A percentile compares a stretch with the other conserved stretches of the same genome.
Conservation (phyloP, 2,888 invertebrate genomes). For the Apotomis betuletana region DNA sequence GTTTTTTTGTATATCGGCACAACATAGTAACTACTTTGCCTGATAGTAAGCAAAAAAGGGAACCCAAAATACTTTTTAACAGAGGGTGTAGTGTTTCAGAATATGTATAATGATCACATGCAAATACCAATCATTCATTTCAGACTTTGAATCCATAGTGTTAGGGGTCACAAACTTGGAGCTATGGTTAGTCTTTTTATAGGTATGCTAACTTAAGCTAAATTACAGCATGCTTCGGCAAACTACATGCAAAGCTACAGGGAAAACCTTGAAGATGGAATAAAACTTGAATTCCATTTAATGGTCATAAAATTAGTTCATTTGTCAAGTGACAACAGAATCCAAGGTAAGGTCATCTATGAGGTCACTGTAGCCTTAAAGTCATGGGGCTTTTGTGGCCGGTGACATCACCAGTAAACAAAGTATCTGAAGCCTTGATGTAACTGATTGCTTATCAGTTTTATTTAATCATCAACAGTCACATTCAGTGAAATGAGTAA, state of each 20-base stretch:
- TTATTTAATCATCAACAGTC: neutral
- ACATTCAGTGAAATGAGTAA: conserved; percentile 14
- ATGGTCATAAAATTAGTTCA: conserved; percentile 18
- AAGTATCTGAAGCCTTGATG: conserved; percentile 28
- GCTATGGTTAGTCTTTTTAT: too few relatives aligned
- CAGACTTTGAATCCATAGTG: too few relatives aligned
- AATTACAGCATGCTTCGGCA: too few relatives aligned
- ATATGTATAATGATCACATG: too few relatives aligned
- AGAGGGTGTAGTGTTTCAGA: too few relatives aligned
- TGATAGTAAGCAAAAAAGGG: too few relatives aligned
- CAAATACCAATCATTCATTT: too few relatives aligned
- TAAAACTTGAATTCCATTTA: neutral
- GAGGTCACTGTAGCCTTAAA: conserved; percentile 34
- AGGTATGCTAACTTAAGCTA: too few relatives aligned
- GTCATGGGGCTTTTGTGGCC: conserved; percentile 26
- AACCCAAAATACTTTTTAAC: too few relatives aligned
- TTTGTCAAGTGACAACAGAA: conserved; percentile 30
- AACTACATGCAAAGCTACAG: neutral
- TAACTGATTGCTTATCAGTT: conserved; percentile 17
- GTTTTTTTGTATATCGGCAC: too few relatives aligned
- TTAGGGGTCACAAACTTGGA: too few relatives aligned
- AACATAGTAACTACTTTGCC: too few relatives aligned
- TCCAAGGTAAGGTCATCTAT: conserved; percentile 30
- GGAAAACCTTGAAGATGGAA: neutral
- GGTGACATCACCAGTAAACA: conserved; percentile 39